Evolutionary conservation across 2,113 vertebrate genomes (phyloP).

Genomic region (Paracanthobrama guichenoti): DNA sequence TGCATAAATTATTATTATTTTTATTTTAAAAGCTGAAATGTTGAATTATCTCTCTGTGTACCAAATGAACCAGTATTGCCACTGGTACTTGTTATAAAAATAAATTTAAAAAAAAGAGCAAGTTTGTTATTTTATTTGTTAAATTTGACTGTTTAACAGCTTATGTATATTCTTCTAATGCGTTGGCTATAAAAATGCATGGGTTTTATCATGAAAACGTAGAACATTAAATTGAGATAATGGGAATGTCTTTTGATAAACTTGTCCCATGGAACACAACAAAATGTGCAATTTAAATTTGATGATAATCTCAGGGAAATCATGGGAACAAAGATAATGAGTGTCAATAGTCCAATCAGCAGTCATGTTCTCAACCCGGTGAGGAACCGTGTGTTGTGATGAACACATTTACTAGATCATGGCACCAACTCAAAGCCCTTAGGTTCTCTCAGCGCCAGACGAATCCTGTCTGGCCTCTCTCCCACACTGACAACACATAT

Average conservation of each 20-base stretch:
- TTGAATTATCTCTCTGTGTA: too few species aligned
- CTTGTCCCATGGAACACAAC: neutral
- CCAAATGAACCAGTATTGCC: too few species aligned
- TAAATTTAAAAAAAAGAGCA: too few species aligned
- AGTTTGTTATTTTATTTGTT: too few species aligned
- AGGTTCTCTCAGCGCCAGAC: slow-evolving; percentile 41
- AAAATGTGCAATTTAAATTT: neutral
- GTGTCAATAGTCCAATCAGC: slow-evolving; percentile 4
- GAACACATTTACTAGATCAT: slow-evolving; percentile 46
- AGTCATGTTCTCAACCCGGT: neutral
- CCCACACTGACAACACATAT: slow-evolving; percentile 57
- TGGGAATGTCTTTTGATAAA: neutral
- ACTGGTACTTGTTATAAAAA: too few species aligned
- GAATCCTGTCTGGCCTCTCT: slow-evolving; percentile 36
- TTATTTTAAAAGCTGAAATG: too few species aligned
- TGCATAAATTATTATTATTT: too few species aligned
- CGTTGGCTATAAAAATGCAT: too few species aligned
- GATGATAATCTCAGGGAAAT: neutral
- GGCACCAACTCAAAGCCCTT: slow-evolving; percentile 38
- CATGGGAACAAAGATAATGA: neutral
- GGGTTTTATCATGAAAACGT: neutral
- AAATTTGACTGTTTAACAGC: too few species aligned
- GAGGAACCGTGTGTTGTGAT: neutral
- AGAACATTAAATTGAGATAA: neutral
- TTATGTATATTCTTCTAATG: too few species aligned